Evolutionary conservation across 2,113 vertebrate species (phyloP).

Genomic region (Boleophthalmus pectinirostris): DNA sequence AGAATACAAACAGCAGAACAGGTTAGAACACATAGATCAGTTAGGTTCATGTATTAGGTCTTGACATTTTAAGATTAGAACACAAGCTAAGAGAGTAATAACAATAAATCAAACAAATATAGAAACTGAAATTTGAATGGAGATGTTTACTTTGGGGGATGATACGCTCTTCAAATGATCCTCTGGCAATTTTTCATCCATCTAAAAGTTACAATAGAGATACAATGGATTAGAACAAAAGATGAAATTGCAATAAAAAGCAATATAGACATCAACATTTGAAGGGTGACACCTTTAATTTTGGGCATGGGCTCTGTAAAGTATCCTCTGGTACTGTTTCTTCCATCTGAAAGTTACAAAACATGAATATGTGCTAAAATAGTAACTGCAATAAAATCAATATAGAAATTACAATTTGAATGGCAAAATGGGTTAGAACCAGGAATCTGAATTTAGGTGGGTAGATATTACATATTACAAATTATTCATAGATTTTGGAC

Average conservation of each 20-base stretch:
- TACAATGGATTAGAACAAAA: background rate
- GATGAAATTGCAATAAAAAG: background rate
- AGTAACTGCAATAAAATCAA: too few species aligned
- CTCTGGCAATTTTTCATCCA: slow-evolving; percentile 15
- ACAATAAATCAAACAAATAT: too few species aligned
- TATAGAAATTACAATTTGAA: too few species aligned
- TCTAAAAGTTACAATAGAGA: slow-evolving; percentile 13
- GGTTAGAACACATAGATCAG: too few species aligned
- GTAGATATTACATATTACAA: too few species aligned
- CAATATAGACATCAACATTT: background rate
- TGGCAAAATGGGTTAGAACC: too few species aligned
- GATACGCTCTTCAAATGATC: background rate
- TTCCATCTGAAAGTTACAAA: background rate
- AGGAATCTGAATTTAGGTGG: too few species aligned
- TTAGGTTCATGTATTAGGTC: too few species aligned
- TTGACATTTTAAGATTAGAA: too few species aligned
- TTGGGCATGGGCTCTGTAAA: background rate
- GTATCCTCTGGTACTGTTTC: background rate
- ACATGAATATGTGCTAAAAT: background rate
- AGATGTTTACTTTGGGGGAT: background rate
- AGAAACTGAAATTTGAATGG: background rate
- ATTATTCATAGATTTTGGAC: too few species aligned
- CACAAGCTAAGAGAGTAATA: too few species aligned
- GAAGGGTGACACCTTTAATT: background rate
- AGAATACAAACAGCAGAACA: too few species aligned